Percentiles rank a stretch among this genome's conserved stretches.
Evolutionary conservation across 2,113 vertebrate genomes (phyloP).

Genomic region (Heptranchias perlo): DNA sequence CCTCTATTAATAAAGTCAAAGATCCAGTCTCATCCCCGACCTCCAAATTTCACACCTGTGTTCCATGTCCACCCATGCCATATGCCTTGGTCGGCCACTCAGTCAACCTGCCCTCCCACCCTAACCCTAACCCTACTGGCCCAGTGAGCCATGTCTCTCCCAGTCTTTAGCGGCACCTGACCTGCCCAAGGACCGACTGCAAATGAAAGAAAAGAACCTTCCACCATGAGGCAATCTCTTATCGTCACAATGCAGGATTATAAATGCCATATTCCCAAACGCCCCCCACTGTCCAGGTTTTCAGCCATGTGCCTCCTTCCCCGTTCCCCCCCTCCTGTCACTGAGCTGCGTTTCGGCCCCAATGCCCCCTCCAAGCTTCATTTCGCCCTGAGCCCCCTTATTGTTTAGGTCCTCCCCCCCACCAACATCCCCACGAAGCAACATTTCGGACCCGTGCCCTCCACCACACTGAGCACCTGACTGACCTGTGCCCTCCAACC

Average conservation of each 20-base stretch:
- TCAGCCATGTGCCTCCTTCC: neutral
- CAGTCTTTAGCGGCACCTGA: neutral
- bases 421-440: neutral
- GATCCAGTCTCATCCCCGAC: no score
- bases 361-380: neutral
- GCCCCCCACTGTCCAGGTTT: neutral
- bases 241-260: neutral
- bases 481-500: neutral
- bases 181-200: neutral
- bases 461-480: neutral
- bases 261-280: neutral
- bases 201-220: neutral
- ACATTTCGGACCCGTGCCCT: neutral
- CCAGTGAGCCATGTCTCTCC: no score
- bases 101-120: neutral
- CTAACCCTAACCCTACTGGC: neutral
- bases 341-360: neutral
- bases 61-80: no score
- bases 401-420: no score
- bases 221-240: neutral
- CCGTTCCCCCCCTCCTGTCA: neutral
- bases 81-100: neutral
- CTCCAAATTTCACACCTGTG: no score
- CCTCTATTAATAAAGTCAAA: no score
- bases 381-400: neutral